Base-by-base conservation (phyloP, 35 echinoderm and acorn worm species). In the Ophioderma brevispina region DNA sequence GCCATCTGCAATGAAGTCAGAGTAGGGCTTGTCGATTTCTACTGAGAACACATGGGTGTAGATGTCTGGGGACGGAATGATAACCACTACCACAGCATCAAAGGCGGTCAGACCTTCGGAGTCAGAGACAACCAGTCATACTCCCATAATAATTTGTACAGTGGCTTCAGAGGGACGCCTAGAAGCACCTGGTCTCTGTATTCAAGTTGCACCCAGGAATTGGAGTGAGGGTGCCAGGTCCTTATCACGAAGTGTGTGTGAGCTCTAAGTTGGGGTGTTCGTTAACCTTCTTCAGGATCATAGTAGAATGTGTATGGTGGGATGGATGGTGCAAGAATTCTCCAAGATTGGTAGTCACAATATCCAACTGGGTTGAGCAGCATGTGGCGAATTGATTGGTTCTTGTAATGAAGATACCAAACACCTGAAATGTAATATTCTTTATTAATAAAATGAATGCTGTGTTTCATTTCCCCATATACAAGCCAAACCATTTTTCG, bases 211-310 rank as follows among this genome's bases (percentile, higher is more conserved):
- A 92, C 19, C 91, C 91, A 92, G 43, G 77, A 75, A 8, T 76
- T 81, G 0, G 31, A 31, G 36, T 32, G 19, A 92, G 35, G 91
- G 91, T n/a, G 80, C 25, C 36, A 75, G 37, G 31, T 86, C 36
- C 0, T 38, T 55, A 1, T 76, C 80, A 28, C 81, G 78, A 38
- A 92, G 80, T 19, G 39, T 46, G 41, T 87, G 55, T 14, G 55
- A 21, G n/a, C n/a, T n/a, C n/a, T 30, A 92, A 78, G 37, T 81
- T 38, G 46, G 78, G 1, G 91, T 92, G 23, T 63, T n/a, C n/a
- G n/a, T n/a, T n/a, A 36, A 10, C 91, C 91, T 82, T 92, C 91
- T 70, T 92, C 91, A 23, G 41, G 30, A 31, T 92, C 91, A 63
- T 46, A 40, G n/a, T n/a, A n/a, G 34, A 92, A 92, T 0, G 91